phyloP scores from a whole-genome alignment of 2,797 vertebrate genomes.

The Enteromius argenteus region DNA sequence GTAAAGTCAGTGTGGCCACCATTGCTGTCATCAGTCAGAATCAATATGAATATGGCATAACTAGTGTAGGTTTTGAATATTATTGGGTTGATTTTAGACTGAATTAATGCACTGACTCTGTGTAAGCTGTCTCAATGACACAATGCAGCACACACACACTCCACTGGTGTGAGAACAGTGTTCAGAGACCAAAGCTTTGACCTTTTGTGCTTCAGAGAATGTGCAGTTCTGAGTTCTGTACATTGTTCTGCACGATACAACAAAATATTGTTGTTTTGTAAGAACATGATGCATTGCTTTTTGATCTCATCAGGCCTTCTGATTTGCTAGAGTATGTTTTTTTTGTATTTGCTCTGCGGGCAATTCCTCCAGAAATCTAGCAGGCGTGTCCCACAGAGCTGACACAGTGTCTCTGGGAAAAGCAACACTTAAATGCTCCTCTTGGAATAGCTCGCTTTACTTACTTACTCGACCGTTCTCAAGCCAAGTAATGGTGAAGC shows the following conservation, averaged over 20 bases:
- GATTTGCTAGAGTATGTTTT: slow-evolving; percentile 29
- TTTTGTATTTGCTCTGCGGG: slow-evolving; percentile 24
- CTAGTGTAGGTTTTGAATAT: neutral
- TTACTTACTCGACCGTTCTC: slow-evolving; percentile 23
- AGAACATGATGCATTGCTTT: slow-evolving; percentile 47
- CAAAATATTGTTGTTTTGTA: slow-evolving; percentile 48
- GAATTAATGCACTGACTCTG: neutral
- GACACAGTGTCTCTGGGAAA: slow-evolving; percentile 40
- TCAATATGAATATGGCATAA: neutral
- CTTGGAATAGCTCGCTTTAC: slow-evolving; percentile 29
- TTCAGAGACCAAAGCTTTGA: slow-evolving; percentile 48
- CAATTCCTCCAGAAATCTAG: slow-evolving; percentile 37
- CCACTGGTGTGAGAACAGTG: slow-evolving; percentile 12
- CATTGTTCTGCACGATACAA: slow-evolving; percentile 36
- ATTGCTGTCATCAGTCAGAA: neutral
- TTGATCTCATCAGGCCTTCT: slow-evolving; percentile 26
- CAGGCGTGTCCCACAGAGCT: slow-evolving; percentile 44
- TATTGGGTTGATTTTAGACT: neutral
- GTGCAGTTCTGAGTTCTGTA: slow-evolving; percentile 42
- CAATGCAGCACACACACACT: neutral
- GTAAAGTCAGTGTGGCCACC: neutral
- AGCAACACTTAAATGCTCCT: slow-evolving; percentile 41
- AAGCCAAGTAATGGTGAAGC: slow-evolving; percentile 7
- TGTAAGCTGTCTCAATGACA: neutral
- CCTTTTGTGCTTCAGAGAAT: slow-evolving; percentile 34